Base-by-base conservation (phyloP, 1,140 invertebrate genomes). In the Linepithema humile region DNA sequence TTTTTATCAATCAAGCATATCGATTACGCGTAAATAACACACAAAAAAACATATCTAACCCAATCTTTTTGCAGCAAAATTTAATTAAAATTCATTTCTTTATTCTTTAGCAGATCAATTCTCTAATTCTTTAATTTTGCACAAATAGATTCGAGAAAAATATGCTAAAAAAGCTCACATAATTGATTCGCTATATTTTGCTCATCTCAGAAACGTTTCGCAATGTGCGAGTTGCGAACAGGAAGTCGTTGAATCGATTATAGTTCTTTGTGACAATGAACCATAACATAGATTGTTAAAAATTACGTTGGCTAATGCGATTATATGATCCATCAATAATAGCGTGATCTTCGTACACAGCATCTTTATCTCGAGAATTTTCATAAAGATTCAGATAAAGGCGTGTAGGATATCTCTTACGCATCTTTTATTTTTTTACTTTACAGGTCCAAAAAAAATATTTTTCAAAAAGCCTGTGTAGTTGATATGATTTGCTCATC, bases 251-350 rank as follows among this genome's bases (percentile, higher is more conserved):
- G 29, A 53, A 17, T 40, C 45, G 74, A 67, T 55, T 69, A 80
- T 53, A 80, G 48, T 69, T 80, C 75, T 43, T 80, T 78, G 69
- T 64, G 20, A 74, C 38, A 77, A 29, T 0, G 3, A 38, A n/a
- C 23, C 9, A 29, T 9, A 26, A 17, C 6, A 50, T 15, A 17
- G 29, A 3, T 29, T n/a, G 15, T 1, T 20, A 69, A 69, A 69
- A 80, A 69, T 69, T 57, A n/a, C 9, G 50, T 20, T 32, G 29
- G 26, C n/a, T 50, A 55, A 50, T 29, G 17, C 10, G 9, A 70
- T 43, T 43, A 38, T 64, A 17, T 23, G 32, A 50, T 26, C 50
- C 69, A 78, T 69, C 62, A 69, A 55, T 55, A 78, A 78, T 40
- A 62, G 23, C 32, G 29, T 12, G 72, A 50, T 74, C 60, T 77